Evolutionary conservation across 2,888 invertebrate genomes (phyloP), one percentile per base, ranked within the genome.

Genomic region (Arge pagana): DNA sequence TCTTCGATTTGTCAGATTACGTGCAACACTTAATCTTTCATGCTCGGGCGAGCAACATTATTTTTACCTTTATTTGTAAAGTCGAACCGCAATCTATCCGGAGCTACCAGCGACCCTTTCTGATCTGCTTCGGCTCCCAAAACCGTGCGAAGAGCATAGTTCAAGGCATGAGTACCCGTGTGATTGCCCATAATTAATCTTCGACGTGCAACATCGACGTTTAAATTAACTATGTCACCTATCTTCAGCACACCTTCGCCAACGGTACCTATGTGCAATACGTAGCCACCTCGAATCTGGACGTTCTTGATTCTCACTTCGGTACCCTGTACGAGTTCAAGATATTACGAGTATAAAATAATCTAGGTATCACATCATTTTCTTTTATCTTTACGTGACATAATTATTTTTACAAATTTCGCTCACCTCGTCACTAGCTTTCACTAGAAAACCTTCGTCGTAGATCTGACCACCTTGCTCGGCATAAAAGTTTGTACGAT

Each of bases 401-500:
- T 35, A 11, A 15, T 48, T 19, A 5, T 18, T 26, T 28, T 18
- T 24, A 33, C 13, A 2, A 48, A 35, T 48, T 8, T 16, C 5
- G 21, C 56, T 59, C 62, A 81, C 83, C 72, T 94, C 93, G 74
- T 94, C 93, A 52, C 82, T 84, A 4, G 81, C 74, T 80, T 93
- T 94, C 0, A 88, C 87, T 75, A 96, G 82, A 63, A 89, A 94
- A 16, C 99, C 99, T 70, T 93, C 92, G 75, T 99, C 99, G 75
- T 86, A 96, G 66, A 95, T 96, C 80, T 99, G 99, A 10, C 99
- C 99, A 56, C 99, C 99, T 79, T 97, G 95, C 78, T 99, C 99
- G 1, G 99, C 97, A 78, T 99, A 99, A 78, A 99, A 99, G 76
- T 84, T 90, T 0, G 98, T 99, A 66, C 82, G 84, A 74, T 99